A percentile compares a stretch with the other conserved stretches of the same genome.
phyloP scores from a whole-genome alignment of 2,797 vertebrate genomes.

The Necrosyrtes monachus region DNA sequence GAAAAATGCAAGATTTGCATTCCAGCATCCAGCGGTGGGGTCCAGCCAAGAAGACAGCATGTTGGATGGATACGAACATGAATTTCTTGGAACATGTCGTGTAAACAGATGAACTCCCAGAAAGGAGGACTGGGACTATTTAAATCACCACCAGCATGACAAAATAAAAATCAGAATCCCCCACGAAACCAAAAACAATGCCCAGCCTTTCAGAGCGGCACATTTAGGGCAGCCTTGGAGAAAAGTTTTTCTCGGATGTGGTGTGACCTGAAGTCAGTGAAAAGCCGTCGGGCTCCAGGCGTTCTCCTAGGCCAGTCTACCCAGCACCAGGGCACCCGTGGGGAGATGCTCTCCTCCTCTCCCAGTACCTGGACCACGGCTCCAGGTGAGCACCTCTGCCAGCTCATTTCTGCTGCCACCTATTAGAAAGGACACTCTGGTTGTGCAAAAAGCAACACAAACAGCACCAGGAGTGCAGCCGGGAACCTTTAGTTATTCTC shows the following conservation, averaged over 20 bases:
- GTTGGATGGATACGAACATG: background rate
- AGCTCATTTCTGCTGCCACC: background rate
- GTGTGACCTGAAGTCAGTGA: background rate
- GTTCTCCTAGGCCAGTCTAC: background rate
- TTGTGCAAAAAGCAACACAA: background rate
- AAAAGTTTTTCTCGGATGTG: background rate
- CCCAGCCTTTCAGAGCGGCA: background rate
- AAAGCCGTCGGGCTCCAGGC: background rate
- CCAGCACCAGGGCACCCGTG: background rate
- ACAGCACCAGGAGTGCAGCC: background rate
- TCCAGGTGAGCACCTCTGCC: background rate
- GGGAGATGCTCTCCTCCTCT: background rate
- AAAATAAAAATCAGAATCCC: constrained; percentile 11
- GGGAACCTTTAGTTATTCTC: background rate
- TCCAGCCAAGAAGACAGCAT: background rate
- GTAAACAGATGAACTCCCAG: constrained; percentile 46
- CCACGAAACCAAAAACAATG: background rate
- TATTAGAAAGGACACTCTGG: background rate
- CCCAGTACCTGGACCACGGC: background rate
- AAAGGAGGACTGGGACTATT: constrained; percentile 22
- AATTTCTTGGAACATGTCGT: background rate
- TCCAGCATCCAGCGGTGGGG: background rate
- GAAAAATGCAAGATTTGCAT: constrained; percentile 42
- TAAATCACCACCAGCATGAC: constrained; percentile 18
- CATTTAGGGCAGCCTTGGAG: background rate